Evolutionary conservation across 2,797 vertebrate species (phyloP).

Genomic region (Enteromius trimaculatus): DNA sequence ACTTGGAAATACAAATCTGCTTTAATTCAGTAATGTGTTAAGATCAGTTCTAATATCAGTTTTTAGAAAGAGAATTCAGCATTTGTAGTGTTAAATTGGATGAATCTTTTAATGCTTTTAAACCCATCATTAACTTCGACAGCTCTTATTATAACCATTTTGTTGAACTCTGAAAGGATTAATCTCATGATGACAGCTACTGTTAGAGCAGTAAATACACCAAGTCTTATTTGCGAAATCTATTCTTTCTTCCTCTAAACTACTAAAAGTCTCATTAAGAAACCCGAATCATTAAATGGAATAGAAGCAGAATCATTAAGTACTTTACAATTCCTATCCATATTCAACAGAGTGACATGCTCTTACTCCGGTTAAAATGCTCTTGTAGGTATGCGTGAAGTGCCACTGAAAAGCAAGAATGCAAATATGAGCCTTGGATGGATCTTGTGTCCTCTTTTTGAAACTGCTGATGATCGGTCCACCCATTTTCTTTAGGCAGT

Average conservation of each 20-base stretch:
- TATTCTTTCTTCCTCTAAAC: neutral
- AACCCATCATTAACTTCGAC: neutral
- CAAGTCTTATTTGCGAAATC: neutral
- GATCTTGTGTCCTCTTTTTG: neutral
- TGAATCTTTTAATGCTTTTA: neutral
- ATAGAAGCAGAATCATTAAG: neutral
- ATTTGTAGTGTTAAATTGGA: neutral
- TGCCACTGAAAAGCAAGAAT: neutral
- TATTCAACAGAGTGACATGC: neutral
- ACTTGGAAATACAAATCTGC: neutral
- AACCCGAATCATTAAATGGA: neutral
- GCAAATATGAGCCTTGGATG: neutral
- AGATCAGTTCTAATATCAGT: neutral
- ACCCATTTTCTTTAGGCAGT: neutral
- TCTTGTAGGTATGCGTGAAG: neutral
- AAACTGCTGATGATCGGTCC: constrained; percentile 5
- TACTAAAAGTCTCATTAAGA: neutral
- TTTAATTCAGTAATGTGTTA: neutral
- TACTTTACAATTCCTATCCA: neutral
- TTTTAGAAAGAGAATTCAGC: neutral
- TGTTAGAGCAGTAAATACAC: neutral
- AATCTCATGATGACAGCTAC: neutral
- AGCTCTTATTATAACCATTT: neutral
- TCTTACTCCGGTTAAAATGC: neutral
- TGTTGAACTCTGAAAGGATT: neutral